Base-by-base conservation (phyloP, 2,888 invertebrate species). In the Tachina lurida region DNA sequence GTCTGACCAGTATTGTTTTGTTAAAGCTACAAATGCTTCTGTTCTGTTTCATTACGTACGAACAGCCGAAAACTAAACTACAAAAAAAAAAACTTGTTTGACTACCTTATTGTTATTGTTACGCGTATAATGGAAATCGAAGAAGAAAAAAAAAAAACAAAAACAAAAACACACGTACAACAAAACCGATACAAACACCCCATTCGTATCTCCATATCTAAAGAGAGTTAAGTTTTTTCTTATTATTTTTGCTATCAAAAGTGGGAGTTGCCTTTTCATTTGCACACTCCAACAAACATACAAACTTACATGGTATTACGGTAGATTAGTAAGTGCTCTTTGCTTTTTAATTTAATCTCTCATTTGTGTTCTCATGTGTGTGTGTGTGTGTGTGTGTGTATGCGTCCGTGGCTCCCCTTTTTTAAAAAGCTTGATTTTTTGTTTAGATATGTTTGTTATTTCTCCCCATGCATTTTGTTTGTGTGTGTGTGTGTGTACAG, bases 371-470 rank as follows among this genome's bases (percentile, higher is more conserved):
- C 19, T 9, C 19, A 13, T 78, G 49, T 54, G 56, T 22, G 7
- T 49, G 22, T 60, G 7, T 15, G 8, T 67, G 10, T 60, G 13
- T 19, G 3, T 39, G 7, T n/a, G 10, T 49, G 17, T 58, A 31
- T 52, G 17, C 39, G 31, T 1, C 12, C 47, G 65, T 41, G 77
- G 74, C 70, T 70, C 77, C 83, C 77, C 77, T 73, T 70, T 76
- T 73, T 43, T 62, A 17, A 71, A 77, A 84, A 80, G 84, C 56
- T 81, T 84, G 87, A 87, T 87, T 78, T 81, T 47, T 78, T 75
- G 86, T 87, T 86, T 87, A 87, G 87, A 87, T 87, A 87, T 80
- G 80, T 75, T 71, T 74, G 67, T 75, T 68, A 54, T 74, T 81
- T 68, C 54, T 81, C 68, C 5, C 60, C 54, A 56, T 13, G 5